Percentiles rank a stretch among this genome's conserved stretches.
These are phyloP conservation scores for Stichodactyla mertensii DNA, from an alignment of 64 coral and sea anemone genomes.

Conservation along the genomic window DNA sequence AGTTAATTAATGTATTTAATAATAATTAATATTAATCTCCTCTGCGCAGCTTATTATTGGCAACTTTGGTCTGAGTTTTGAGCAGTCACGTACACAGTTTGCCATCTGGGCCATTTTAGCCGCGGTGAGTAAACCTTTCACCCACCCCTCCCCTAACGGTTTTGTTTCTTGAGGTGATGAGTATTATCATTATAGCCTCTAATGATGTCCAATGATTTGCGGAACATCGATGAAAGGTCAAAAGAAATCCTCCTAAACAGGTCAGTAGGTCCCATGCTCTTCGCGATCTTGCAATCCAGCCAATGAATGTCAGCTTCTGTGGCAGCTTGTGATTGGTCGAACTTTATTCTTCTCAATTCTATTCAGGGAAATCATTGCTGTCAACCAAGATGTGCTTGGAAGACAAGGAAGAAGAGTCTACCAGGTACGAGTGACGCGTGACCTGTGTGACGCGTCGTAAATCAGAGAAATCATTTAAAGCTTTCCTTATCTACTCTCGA, in stretches of 20 bases:
- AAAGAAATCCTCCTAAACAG: slow-evolving; percentile 76
- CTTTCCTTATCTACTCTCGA: too few relatives aligned
- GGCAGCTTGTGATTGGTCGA: neutral
- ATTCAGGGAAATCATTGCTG: slow-evolving; percentile 75
- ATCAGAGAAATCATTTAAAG: neutral
- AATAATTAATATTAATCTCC: neutral
- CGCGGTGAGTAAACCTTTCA: slow-evolving; percentile 47
- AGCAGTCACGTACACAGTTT: slow-evolving; percentile 80
- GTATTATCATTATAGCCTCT: slow-evolving; percentile 35
- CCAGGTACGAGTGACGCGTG: slow-evolving; percentile 40
- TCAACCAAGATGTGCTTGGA: slow-evolving; percentile 82
- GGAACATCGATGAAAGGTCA: slow-evolving; percentile 64
- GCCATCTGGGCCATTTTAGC: slow-evolving; percentile 91
- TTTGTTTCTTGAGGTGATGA: neutral
- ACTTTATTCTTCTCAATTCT: neutral
- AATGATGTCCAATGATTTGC: slow-evolving; percentile 80
- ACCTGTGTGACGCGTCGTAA: neutral
- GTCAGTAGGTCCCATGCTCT: slow-evolving; percentile 21
- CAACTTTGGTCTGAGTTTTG: slow-evolving; percentile 78
- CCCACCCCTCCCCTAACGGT: neutral
- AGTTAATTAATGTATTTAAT: neutral
- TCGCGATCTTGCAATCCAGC: too few relatives aligned
- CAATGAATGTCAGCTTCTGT: neutral
- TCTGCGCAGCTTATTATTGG: slow-evolving; percentile 72
- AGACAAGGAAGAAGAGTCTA: slow-evolving; percentile 68